Percentiles rank a stretch among this genome's conserved stretches.
These are phyloP conservation scores for Caenorhabditis macrosperma DNA, from an alignment of 2,888 invertebrate genomes.

Conservation along the genomic window DNA sequence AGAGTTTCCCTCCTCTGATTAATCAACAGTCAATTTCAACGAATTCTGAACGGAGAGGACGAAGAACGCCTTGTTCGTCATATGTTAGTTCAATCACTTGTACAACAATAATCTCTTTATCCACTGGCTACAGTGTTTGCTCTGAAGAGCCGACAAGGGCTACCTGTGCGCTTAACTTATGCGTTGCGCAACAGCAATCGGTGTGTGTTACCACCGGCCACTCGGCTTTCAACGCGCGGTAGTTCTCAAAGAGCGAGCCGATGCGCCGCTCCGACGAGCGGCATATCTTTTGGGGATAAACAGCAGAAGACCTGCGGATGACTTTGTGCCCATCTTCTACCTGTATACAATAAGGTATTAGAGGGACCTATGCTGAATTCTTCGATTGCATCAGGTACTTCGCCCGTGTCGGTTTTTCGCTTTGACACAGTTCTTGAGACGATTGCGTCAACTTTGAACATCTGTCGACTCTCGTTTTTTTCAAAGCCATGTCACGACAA, in stretches of 20 bases:
- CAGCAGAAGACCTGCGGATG: no score
- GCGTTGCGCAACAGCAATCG: conserved; percentile 26
- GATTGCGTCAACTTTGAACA: conserved; percentile 42
- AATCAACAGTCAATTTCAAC: no score
- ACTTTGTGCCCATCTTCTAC: no score
- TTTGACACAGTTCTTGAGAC: conserved; percentile 21
- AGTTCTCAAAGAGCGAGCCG: conserved; percentile 22
- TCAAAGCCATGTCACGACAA: conserved; percentile 20
- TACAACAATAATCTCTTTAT: neutral
- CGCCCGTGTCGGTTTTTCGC: conserved; percentile 15
- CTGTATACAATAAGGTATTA: neutral
- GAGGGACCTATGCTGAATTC: neutral
- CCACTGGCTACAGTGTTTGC: conserved; percentile 12
- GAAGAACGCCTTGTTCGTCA: no score
- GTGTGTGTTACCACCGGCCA: conserved; percentile 27
- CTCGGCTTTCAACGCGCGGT: conserved; percentile 8
- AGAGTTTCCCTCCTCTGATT: no score
- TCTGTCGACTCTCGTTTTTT: conserved; percentile 32
- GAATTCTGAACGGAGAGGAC: no score
- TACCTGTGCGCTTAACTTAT: neutral
- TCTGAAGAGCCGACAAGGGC: conserved; percentile 23
- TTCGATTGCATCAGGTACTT: conserved; percentile 33
- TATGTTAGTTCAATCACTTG: no score
- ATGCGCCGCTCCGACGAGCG: neutral
- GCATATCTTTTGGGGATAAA: neutral